Percentiles rank a stretch among this genome's conserved stretches.
phyloP scores from a whole-genome alignment of 2,888 invertebrate genomes.

The Stenurella melanura region DNA sequence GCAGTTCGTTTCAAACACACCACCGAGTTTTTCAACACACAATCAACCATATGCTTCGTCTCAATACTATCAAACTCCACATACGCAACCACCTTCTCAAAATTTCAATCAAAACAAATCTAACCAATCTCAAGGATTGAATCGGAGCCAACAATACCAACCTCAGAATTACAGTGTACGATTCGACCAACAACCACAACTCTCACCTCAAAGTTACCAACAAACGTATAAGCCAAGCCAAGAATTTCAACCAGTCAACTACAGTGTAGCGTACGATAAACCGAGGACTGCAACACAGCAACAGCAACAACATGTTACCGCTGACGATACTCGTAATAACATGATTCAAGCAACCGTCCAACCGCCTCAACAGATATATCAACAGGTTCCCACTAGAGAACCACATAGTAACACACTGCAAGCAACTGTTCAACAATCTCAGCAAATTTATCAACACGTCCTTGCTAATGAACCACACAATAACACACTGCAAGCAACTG shows the following conservation, averaged over 20 bases:
- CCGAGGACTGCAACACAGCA: conserved; percentile 25
- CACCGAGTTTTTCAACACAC: conserved; percentile 7
- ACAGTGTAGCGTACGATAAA: conserved; percentile 48
- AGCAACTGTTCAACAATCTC: conserved; percentile 16
- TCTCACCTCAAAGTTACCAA: conserved; percentile 16
- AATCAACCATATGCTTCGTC: neutral
- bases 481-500: neutral
- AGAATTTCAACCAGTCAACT: conserved; percentile 48
- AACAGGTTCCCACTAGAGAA: neutral
- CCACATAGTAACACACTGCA: neutral
- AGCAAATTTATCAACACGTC: conserved; percentile 14
- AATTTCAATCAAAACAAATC: conserved; percentile 30
- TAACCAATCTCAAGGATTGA: neutral
- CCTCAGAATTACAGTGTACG: conserved; percentile 47
- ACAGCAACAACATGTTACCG: conserved; percentile 10
- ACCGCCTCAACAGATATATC: conserved; percentile 23
- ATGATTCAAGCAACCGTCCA: conserved; percentile 3
- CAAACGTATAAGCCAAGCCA: conserved; percentile 4
- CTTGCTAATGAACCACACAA: neutral
- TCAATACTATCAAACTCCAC: conserved; percentile 3
- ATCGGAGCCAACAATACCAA: conserved; percentile 28
- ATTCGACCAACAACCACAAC: conserved; percentile 51
- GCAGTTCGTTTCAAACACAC: conserved; percentile 9
- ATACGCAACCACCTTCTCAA: conserved; percentile 18
- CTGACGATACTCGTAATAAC: neutral